These are phyloP conservation scores for Drosophila neocordata DNA, from an alignment of 1,140 invertebrate species.

Conservation along the genomic window DNA sequence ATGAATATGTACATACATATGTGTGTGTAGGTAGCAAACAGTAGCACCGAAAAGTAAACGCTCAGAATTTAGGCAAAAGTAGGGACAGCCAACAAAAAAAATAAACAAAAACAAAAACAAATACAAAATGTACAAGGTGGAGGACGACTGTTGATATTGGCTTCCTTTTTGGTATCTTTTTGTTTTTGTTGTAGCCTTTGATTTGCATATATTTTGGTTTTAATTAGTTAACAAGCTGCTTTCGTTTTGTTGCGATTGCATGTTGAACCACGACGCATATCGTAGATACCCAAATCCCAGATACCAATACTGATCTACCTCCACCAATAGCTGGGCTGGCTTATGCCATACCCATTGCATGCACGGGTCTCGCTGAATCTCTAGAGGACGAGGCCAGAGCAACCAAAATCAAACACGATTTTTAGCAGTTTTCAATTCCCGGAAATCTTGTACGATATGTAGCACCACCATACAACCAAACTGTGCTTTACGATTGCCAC, in stretches of 20 bases:
- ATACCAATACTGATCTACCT: slow-evolving; percentile 6
- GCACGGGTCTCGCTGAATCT: slow-evolving; percentile 28
- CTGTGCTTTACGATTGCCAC: slow-evolving; percentile 38
- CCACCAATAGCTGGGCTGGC: neutral
- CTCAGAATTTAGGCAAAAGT: slow-evolving; percentile 11
- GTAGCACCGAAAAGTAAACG: slow-evolving; percentile 20
- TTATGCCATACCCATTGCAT: slow-evolving; percentile 49
- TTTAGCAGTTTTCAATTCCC: slow-evolving; percentile 81
- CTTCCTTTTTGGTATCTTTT: slow-evolving; percentile 28
- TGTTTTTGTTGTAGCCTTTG: slow-evolving; percentile 62
- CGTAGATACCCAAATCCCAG: slow-evolving; percentile 51
- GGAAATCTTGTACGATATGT: slow-evolving; percentile 81
- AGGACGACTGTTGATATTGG: slow-evolving; percentile 19
- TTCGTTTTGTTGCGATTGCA: slow-evolving; percentile 82
- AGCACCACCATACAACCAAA: slow-evolving; percentile 67
- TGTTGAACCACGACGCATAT: slow-evolving; percentile 80
- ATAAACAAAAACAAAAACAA: neutral
- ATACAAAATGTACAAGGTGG: neutral
- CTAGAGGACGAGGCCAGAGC: slow-evolving; percentile 43
- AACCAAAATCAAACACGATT: slow-evolving; percentile 81
- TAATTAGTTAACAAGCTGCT: slow-evolving; percentile 83
- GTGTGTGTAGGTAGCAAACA: slow-evolving; percentile 20
- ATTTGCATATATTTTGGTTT: slow-evolving; percentile 82
- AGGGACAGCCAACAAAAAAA: slow-evolving; percentile 4
- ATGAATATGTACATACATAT: too few species aligned